Base-by-base conservation (phyloP, 2,888 invertebrate genomes). In the Dilophus febrilis region DNA sequence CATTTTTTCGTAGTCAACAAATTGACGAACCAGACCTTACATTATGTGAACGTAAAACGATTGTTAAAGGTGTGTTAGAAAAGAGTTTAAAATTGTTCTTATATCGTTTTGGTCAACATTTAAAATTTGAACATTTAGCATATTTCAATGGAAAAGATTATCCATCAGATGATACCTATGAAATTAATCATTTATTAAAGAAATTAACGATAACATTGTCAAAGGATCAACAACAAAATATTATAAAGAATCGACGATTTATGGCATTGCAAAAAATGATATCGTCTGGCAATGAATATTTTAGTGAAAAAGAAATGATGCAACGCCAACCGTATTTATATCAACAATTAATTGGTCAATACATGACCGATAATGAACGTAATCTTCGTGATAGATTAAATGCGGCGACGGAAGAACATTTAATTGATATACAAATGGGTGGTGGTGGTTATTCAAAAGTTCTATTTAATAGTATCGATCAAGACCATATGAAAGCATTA, bases 281-380 rank as follows among this genome's bases (percentile, higher is more conserved):
- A 30, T 64, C 69, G 38, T 71, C 76, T 46, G 71, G 74, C 11
- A 68, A 72, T 48, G 66, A 70, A 19, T 94, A 92, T 60, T 95
- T 95, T 53, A 81, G 81, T 55, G 91, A 94, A 57, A 75, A 74
- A 44, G 84, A 88, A 66, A 95, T 95, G 94, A 86, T 88, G 74
- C 77, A 75, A 48, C 65, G 95, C 43, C 86, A 90, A 58, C 95
- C 94, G 1, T 66, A 85, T 39, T 61, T 94, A 1, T 95, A 87
- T 62, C 86, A 94, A 46, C 83, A 91, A 52, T 65, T 95, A 48
- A 70, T 95, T 33, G 94, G 91, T 0, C 82, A 80, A 52, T 90
- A 82, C 58, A 59, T 92, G 47, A 77, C 80, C 3, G 75, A 79
- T 42, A 74, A 77, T 26, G 87, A 92, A 56, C 74, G 75, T 43